Conservation (phyloP, 2,888 invertebrate genomes). For the Orchesellides sinensis region DNA sequence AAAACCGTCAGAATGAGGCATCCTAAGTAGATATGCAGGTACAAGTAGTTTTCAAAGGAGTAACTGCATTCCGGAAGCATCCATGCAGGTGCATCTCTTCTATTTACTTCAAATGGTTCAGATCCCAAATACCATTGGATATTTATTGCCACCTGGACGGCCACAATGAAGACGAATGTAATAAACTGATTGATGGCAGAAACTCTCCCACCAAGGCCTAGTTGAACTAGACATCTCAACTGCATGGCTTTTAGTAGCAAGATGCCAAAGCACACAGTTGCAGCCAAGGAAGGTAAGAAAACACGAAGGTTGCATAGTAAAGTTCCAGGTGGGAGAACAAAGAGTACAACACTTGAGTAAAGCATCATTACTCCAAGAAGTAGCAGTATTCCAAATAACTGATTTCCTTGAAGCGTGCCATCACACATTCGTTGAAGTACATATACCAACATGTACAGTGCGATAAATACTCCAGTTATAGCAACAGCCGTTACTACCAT, state of each 20-base stretch:
- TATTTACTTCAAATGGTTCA: constrained; percentile 56
- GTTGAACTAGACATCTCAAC: constrained; percentile 76
- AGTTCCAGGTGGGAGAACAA: constrained; percentile 76
- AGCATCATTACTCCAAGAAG: constrained; percentile 76
- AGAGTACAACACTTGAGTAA: constrained; percentile 76
- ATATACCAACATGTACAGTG: constrained; percentile 76
- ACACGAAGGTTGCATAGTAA: constrained; percentile 75
- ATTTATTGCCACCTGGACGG: constrained; percentile 76
- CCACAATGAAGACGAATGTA: constrained; percentile 76
- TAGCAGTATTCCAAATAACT: constrained; percentile 76
- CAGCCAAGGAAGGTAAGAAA: constrained; percentile 76
- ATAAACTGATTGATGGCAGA: constrained; percentile 76
- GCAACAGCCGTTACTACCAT: constrained; percentile 75
- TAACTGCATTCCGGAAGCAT: constrained; percentile 74
- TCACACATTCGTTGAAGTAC: constrained; percentile 76
- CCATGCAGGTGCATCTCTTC: constrained; percentile 44
- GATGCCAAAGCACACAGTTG: constrained; percentile 76
- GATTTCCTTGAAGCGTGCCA: constrained; percentile 76
- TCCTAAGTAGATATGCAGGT: constrained; percentile 75
- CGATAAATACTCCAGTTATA: constrained; percentile 76
- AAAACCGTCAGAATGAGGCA: constrained; percentile 75
- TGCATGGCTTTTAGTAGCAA: constrained; percentile 77
- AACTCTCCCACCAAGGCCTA: constrained; percentile 77
- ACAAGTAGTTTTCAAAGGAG: constrained; percentile 75
- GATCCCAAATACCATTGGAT: constrained; percentile 76